These are phyloP conservation scores for Gambusia yucatana DNA, from an alignment of 2,797 vertebrate genomes.

Conservation along the genomic window DNA sequence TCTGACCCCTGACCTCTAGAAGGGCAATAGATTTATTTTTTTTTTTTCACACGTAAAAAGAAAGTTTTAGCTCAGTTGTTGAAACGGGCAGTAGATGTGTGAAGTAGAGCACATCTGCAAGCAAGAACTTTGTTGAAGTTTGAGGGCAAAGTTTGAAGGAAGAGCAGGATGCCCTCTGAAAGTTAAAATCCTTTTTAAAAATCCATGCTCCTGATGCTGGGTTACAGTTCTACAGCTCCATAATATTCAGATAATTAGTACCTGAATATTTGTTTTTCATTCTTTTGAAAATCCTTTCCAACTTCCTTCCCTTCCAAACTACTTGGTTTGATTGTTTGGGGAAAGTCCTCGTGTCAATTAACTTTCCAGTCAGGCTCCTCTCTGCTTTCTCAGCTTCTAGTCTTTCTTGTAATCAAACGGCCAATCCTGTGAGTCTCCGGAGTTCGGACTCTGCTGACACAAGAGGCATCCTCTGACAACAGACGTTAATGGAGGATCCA, in stretches of 20 bases:
- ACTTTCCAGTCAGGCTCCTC: conserved; percentile 40
- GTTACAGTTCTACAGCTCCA: neutral
- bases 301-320: neutral
- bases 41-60: neutral
- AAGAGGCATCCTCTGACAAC: neutral
- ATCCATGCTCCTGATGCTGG: neutral
- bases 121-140: neutral
- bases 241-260: neutral
- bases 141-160: neutral
- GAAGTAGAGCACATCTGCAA: neutral
- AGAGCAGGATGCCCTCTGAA: neutral
- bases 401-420: conserved; percentile 33
- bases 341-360: neutral
- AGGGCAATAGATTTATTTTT: neutral
- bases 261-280: neutral
- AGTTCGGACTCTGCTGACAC: neutral
- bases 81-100: neutral
- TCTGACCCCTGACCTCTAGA: neutral
- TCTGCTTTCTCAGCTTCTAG: conserved; percentile 10
- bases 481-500: conserved; percentile 10
- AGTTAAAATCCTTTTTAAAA: neutral
- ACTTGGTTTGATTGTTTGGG: neutral
- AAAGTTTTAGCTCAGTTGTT: neutral
- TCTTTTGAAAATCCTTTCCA: neutral
- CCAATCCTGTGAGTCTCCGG: neutral